Conservation (phyloP, 2,888 invertebrate genomes). For the Oscheius sp. region DNA sequence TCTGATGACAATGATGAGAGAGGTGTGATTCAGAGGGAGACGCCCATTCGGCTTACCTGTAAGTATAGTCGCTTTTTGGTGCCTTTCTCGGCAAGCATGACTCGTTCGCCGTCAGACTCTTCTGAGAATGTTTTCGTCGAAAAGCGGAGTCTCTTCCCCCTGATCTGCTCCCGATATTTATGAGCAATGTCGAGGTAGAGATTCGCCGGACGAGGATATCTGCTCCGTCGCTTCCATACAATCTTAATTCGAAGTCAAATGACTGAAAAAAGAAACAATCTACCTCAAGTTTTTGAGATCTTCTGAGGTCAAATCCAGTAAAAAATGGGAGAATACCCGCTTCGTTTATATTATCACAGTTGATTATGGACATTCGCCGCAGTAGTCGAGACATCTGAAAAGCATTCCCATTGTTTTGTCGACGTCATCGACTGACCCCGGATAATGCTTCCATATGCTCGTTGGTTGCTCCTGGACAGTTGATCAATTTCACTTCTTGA, state of each 20-base stretch:
- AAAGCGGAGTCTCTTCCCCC: constrained; percentile 6
- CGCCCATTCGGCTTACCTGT: constrained; percentile 11
- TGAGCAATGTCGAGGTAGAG: constrained; percentile 20
- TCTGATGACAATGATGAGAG: not conserved
- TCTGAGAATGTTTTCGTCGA: constrained; percentile 21
- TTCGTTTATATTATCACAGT: constrained; percentile 2
- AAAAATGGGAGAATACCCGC: constrained; percentile 1
- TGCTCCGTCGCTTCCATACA: constrained; percentile 16
- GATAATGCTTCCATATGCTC: constrained; percentile 14
- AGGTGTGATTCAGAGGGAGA: not conserved
- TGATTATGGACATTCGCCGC: constrained; percentile 4
- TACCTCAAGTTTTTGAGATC: constrained; percentile 25
- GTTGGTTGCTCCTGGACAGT: not conserved
- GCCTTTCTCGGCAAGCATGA: constrained; percentile 5
- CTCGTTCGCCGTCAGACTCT: constrained; percentile 19
- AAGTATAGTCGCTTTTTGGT: constrained; percentile 10
- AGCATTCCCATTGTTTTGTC: not conserved
- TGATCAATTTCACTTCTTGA: constrained; percentile 28
- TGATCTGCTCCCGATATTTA: constrained; percentile 1
- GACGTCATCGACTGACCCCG: not conserved
- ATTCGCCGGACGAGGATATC: constrained; percentile 19
- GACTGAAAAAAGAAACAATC: not conserved
- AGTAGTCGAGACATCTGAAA: constrained; percentile 12
- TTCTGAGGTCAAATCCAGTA: constrained; percentile 4
- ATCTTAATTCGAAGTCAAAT: constrained; percentile 10